These are phyloP conservation scores for Eudemis profundana DNA, from an alignment of 2,888 invertebrate genomes.

Conservation along the genomic window DNA sequence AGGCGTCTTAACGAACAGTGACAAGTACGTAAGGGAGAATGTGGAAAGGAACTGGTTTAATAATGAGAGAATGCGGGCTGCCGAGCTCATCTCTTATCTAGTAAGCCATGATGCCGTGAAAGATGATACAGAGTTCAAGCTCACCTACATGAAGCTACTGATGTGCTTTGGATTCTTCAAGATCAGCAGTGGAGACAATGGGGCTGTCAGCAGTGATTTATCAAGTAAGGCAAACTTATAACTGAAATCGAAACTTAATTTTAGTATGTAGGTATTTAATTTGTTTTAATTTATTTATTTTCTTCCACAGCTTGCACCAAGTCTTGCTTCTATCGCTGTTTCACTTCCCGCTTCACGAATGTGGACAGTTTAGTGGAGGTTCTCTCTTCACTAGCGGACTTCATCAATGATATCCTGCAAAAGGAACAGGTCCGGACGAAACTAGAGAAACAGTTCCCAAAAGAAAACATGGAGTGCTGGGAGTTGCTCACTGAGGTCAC, in stretches of 20 bases:
- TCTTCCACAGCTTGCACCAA: conserved; percentile 84
- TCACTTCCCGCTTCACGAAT: conserved; percentile 88
- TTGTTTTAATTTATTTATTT: conserved; percentile 50
- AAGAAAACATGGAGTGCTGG: conserved; percentile 87
- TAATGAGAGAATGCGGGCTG: conserved; percentile 88
- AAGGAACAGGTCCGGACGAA: conserved; percentile 79
- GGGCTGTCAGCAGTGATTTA: conserved; percentile 85
- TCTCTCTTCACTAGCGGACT: conserved; percentile 84
- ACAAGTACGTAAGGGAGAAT: conserved; percentile 79
- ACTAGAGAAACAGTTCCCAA: conserved; percentile 85
- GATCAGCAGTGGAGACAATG: conserved; percentile 76
- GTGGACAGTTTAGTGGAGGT: conserved; percentile 86
- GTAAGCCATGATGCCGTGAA: conserved; percentile 82
- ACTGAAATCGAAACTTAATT: not conserved
- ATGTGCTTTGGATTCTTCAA: conserved; percentile 88
- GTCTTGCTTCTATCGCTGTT: conserved; percentile 88
- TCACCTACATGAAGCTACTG: conserved; percentile 87
- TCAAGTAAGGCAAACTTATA: conserved; percentile 75
- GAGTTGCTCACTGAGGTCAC: conserved; percentile 85
- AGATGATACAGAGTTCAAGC: conserved; percentile 87
- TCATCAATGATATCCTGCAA: conserved; percentile 83
- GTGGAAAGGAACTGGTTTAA: conserved; percentile 87
- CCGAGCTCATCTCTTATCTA: conserved; percentile 79
- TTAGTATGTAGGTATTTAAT: not conserved
- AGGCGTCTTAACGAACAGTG: conserved; percentile 85